Evolutionary conservation across 2,113 vertebrate species (phyloP).

Genomic region (Chaenogobius annularis): DNA sequence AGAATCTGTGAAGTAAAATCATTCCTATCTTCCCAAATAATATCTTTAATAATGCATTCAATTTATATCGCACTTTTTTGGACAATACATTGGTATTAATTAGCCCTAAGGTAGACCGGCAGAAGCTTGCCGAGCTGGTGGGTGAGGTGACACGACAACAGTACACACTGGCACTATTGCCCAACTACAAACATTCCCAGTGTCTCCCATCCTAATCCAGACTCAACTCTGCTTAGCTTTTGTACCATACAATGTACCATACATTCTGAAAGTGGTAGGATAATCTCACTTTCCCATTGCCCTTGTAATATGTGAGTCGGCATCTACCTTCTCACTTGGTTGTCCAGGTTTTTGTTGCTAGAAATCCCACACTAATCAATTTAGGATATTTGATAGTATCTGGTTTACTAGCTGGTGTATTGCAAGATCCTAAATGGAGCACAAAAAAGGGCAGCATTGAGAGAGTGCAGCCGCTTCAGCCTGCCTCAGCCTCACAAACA

Average conservation of each 20-base stretch:
- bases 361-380: background rate
- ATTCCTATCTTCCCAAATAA: too few relatives aligned
- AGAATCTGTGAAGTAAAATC: too few relatives aligned
- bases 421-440: background rate
- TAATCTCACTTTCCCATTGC: background rate
- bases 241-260: too few relatives aligned
- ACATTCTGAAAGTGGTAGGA: too few relatives aligned
- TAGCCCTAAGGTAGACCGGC: too few relatives aligned
- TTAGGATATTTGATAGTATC: background rate
- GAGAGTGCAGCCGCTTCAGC: slow-evolving; percentile 22
- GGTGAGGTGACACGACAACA: too few relatives aligned
- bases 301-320: too few relatives aligned
- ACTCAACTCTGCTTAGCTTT: background rate
- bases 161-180: too few relatives aligned
- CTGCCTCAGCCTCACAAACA: slow-evolving; percentile 31
- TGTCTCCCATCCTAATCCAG: background rate
- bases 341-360: background rate
- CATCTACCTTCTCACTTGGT: background rate
- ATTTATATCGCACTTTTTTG: too few relatives aligned
- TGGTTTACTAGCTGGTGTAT: background rate
- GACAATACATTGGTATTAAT: too few relatives aligned
- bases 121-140: too few relatives aligned
- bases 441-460: slow-evolving; percentile 17
- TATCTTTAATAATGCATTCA: too few relatives aligned
- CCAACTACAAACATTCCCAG: background rate